Evolutionary conservation across 2,888 invertebrate genomes (phyloP).

Genomic region (Brenthis daphne): DNA sequence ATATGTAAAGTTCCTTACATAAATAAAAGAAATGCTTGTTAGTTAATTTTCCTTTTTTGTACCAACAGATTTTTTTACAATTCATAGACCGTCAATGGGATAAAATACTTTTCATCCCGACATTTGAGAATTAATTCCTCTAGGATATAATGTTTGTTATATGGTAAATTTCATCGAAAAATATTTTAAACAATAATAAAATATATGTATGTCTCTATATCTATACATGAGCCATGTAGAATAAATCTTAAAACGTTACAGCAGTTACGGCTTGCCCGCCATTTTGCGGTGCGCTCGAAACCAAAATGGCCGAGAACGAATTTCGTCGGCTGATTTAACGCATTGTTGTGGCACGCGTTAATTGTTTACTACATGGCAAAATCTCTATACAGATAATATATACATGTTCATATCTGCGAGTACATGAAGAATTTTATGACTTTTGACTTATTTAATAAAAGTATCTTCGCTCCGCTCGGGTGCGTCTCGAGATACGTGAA

Average conservation of each 20-base stretch:
- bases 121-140: neutral
- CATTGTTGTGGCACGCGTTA: constrained; percentile 35
- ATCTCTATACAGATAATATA: constrained; percentile 7
- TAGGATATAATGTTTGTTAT: too few species aligned
- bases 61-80: too few species aligned
- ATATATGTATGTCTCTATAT: neutral
- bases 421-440: neutral
- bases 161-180: too few species aligned
- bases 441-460: neutral
- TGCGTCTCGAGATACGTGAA: too few species aligned
- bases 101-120: neutral
- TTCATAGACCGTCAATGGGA: too few species aligned
- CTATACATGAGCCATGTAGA: neutral
- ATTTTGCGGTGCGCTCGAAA: constrained; percentile 58
- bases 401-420: too few species aligned
- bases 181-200: neutral
- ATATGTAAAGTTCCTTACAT: too few species aligned
- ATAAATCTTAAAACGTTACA: constrained; percentile 31
- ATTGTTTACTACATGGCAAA: constrained; percentile 35
- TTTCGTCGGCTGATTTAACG: constrained; percentile 48
- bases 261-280: constrained; percentile 45
- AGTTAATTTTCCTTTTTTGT: too few species aligned
- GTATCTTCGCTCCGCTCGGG: too few species aligned
- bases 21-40: too few species aligned
- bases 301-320: constrained; percentile 57